A percentile compares a stretch with the other conserved stretches of the same genome.
Evolutionary conservation across 2,797 vertebrate species (phyloP).

Genomic region (Pteronotus mesoamericanus): DNA sequence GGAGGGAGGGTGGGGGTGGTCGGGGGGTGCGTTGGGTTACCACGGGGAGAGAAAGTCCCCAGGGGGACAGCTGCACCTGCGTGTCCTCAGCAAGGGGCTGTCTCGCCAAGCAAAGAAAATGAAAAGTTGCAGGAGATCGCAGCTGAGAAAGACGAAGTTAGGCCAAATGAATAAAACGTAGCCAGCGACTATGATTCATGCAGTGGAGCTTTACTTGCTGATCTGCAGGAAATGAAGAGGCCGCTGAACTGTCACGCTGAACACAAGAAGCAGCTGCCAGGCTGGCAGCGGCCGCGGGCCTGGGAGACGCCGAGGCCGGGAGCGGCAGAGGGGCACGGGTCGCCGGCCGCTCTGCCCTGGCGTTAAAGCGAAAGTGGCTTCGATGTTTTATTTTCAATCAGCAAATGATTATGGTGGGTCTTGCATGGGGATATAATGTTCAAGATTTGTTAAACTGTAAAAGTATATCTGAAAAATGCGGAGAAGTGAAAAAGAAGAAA

Average conservation of each 20-base stretch:
- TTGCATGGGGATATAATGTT: not conserved
- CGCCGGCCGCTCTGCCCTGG: not conserved
- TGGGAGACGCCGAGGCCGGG: not conserved
- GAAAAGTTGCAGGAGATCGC: not conserved
- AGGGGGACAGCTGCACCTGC: not conserved
- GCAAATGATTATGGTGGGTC: not conserved
- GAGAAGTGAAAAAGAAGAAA: not conserved
- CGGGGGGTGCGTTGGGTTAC: too few species aligned
- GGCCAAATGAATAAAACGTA: constrained; percentile 39
- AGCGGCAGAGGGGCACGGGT: too few species aligned
- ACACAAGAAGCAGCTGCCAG: not conserved
- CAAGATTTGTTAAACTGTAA: not conserved
- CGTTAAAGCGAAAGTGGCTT: not conserved
- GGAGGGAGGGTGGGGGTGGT: too few species aligned
- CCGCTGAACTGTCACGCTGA: not conserved
- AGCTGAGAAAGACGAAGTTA: not conserved
- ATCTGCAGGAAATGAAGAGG: constrained; percentile 12
- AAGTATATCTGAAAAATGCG: not conserved
- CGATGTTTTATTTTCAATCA: not conserved
- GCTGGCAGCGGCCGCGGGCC: not conserved
- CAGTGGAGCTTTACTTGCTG: not conserved
- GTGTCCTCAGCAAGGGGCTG: not conserved
- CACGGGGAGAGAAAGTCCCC: not conserved
- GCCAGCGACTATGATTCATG: not conserved
- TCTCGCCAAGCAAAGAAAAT: not conserved